Percentiles rank a stretch among this genome's conserved stretches.
Conservation (phyloP, 2,113 vertebrate species). For the Girardinichthys multiradiatus region DNA sequence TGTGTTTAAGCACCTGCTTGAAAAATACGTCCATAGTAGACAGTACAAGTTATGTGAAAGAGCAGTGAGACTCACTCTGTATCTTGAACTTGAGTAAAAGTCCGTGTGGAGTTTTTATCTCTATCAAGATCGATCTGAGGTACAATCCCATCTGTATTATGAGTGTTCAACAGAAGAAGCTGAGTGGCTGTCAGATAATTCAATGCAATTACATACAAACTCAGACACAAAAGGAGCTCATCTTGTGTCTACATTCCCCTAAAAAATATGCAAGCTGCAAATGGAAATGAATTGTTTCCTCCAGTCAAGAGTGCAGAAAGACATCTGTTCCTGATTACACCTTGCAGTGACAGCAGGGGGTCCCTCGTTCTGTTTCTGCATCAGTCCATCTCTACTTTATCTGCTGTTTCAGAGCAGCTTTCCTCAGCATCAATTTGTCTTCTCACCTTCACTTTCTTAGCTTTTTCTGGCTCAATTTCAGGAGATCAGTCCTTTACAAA, state of each 20-base stretch:
- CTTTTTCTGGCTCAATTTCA: neutral
- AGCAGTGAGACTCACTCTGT: neutral
- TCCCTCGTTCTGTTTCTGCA: constrained; percentile 44
- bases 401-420: neutral
- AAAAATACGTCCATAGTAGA: too few relatives aligned
- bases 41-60: too few relatives aligned
- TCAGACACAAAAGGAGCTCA: neutral
- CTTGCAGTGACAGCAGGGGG: constrained; percentile 69
- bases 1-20: too few relatives aligned
- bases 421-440: constrained; percentile 30
- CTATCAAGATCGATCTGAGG: neutral
- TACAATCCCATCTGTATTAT: neutral
- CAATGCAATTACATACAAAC: neutral
- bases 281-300: constrained; percentile 14
- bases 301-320: constrained; percentile 46
- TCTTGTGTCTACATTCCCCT: neutral
- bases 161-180: neutral
- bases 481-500: neutral
- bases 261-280: neutral
- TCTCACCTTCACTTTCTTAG: neutral
- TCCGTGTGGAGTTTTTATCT: neutral
- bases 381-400: neutral
- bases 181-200: neutral
- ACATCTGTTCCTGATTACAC: constrained; percentile 75
- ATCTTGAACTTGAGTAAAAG: neutral